These are phyloP conservation scores for Macrotus californicus DNA, from an alignment of 2,113 vertebrate genomes.

Conservation along the genomic window DNA sequence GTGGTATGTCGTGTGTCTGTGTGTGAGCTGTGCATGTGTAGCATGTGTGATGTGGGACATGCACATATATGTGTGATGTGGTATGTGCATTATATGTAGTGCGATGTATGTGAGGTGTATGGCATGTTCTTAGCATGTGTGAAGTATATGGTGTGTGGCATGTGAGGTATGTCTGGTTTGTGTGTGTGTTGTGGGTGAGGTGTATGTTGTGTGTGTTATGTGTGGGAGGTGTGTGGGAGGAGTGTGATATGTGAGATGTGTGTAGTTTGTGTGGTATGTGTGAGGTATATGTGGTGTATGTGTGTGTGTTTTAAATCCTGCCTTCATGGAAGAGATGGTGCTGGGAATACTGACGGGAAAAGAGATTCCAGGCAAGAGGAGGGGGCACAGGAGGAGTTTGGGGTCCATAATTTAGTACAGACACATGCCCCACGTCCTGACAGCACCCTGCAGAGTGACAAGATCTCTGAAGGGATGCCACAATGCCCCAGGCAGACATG, in stretches of 20 bases:
- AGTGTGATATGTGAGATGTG: neutral
- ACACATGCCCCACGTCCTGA: accelerated
- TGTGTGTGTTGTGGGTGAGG: no score
- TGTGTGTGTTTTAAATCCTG: neutral
- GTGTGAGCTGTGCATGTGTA: neutral
- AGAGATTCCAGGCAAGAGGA: neutral
- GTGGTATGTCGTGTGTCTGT: neutral
- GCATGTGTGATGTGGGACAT: no score
- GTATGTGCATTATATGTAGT: no score
- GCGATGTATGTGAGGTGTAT: neutral
- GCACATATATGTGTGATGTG: no score
- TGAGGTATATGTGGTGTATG: no score
- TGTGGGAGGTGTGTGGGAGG: no score
- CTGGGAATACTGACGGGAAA: neutral
- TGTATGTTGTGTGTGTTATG: neutral
- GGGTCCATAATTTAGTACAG: neutral
- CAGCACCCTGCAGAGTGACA: neutral
- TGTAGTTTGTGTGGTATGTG: neutral
- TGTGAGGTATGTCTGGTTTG: neutral
- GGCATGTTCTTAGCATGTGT: neutral
- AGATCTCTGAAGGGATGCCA: no score
- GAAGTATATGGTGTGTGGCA: neutral
- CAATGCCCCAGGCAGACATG: neutral
- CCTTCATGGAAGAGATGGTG: neutral
- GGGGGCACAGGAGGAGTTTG: no score